Conservation (phyloP, 2,797 vertebrate species). For the Enteromius afrohamiltoni region DNA sequence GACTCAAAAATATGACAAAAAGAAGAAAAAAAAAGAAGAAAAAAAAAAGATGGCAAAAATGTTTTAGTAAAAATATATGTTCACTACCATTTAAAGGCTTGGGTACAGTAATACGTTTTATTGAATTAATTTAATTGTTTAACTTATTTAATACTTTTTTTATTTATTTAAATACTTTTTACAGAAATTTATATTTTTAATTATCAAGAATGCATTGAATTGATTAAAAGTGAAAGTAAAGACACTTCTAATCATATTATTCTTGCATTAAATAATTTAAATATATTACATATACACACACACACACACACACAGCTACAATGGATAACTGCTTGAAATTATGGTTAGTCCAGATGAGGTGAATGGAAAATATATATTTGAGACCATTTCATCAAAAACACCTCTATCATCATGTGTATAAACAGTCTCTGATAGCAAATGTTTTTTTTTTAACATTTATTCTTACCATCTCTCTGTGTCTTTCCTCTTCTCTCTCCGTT, state of each 20-base stretch:
- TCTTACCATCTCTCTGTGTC: constrained; percentile 91
- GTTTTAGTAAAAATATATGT: not conserved
- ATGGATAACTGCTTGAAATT: not conserved
- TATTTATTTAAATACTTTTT: not conserved
- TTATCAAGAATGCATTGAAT: not conserved
- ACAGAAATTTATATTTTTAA: not conserved
- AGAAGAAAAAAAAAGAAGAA: not conserved
- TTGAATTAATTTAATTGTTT: no score
- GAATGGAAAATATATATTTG: not conserved
- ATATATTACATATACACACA: no score
- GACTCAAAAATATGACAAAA: not conserved
- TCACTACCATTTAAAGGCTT: not conserved
- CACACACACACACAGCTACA: not conserved
- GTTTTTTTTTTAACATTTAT: not conserved
- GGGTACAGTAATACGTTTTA: not conserved
- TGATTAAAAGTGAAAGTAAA: not conserved
- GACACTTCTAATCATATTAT: not conserved
- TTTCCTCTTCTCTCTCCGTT: constrained; percentile 92
- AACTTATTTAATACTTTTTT: no score
- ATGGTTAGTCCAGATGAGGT: not conserved
- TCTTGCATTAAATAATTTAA: not conserved
- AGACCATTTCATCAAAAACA: not conserved
- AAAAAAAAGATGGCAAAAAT: not conserved
- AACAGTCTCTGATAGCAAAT: not conserved
- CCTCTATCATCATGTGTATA: not conserved